A percentile compares a stretch with the other conserved stretches of the same genome.
These are phyloP conservation scores for Gouania willdenowi DNA, from an alignment of 2,797 vertebrate genomes.

Conservation along the genomic window DNA sequence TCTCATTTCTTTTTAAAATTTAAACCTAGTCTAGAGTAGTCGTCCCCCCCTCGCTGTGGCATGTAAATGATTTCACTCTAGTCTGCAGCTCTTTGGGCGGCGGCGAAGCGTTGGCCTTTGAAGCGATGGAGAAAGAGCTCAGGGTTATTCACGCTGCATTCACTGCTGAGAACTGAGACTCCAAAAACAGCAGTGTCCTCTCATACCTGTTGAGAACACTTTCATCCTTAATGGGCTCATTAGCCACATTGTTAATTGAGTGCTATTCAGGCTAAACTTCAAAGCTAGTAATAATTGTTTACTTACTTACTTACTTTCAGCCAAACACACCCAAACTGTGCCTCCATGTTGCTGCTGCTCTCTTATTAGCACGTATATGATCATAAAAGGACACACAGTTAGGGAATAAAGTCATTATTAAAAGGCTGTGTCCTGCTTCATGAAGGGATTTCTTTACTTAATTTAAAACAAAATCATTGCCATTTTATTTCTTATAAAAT, in stretches of 20 bases:
- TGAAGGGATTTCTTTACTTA: no score
- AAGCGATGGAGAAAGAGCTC: constrained; percentile 64
- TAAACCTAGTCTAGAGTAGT: constrained; percentile 18
- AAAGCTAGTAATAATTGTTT: constrained; percentile 79
- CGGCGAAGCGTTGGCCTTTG: constrained; percentile 70
- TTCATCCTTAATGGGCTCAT: constrained; percentile 83
- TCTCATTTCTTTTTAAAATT: constrained; percentile 1
- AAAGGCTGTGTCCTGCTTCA: no score
- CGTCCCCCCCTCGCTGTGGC: constrained; percentile 11
- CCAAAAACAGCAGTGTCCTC: constrained; percentile 74
- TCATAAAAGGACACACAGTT: neutral
- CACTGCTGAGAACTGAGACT: constrained; percentile 67
- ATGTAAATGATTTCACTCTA: constrained; percentile 67
- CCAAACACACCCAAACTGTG: constrained; percentile 60
- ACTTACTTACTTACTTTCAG: constrained; percentile 63
- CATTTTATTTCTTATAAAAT: no score
- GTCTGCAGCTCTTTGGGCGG: constrained; percentile 66
- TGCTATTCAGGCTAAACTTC: constrained; percentile 79
- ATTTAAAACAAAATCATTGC: no score
- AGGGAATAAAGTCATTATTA: no score
- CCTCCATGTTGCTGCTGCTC: constrained; percentile 51
- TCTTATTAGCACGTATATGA: constrained; percentile 44
- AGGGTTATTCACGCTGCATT: constrained; percentile 73
- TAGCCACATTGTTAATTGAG: constrained; percentile 82
- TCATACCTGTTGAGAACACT: constrained; percentile 84